Evolutionary conservation across 1,140 invertebrate genomes (phyloP), one percentile per base, ranked within the genome.

Genomic region (Mamestra configurata): DNA sequence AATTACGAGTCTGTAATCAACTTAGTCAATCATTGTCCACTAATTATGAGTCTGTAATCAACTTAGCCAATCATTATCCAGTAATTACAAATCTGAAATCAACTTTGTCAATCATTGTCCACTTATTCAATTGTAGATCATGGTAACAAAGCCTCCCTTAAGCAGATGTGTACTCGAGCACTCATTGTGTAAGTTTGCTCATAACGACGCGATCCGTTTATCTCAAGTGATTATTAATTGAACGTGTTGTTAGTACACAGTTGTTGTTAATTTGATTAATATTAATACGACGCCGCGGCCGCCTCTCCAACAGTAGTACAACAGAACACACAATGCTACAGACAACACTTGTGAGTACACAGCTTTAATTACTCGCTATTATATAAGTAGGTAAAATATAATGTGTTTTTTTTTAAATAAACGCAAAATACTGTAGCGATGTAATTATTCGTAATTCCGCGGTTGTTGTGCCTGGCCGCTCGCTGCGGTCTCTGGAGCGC

Each of bases 151-250:
- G 11, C 8, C 2, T 43, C 40, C 10, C 13, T 13, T 49, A 15
- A n/a, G 15, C 1, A 4, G 43, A 15, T 27, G 8, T 57, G 53
- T 27, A 11, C 20, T 24, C 13, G 8, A 22, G 0, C 13, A 57
- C 4, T 24, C 4, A 57, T 15, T 57, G 11, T 57, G 0, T 13
- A 57, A 57, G 22, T n/a, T 35, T 61, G 27, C 31, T 61, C 24
- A 18, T n/a, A 35, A 37, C 27, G 5, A 37, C 27, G 31, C 53
- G 22, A 57, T 61, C 24, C 15, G 59, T n/a, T 37, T 37, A 61
- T 37, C 59, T 61, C 31, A 61, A 37, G 24, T 35, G 53, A 57
- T 57, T 61, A 61, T 61, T 61, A 35, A 61, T 61, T 61, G 27
- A 35, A 61, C 37, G n/a, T 61, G 59, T 61, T 6, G 13, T 37